phyloP scores from a whole-genome alignment of 2,888 invertebrate species.

The Volucella inanis region DNA sequence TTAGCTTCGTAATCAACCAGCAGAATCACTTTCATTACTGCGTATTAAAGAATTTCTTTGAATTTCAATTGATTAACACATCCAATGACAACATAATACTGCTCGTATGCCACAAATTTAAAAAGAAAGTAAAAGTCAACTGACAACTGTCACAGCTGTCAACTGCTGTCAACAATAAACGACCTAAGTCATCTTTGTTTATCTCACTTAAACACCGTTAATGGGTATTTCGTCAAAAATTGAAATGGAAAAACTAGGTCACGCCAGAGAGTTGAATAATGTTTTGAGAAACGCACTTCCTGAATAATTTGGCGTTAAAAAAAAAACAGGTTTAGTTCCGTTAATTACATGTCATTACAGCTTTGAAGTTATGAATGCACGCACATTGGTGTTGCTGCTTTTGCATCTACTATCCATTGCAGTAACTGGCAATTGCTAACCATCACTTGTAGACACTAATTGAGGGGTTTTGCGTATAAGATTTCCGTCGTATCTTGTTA shows the following conservation, averaged over 20 bases:
- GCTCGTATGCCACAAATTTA: no score
- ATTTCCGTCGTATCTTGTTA: background rate
- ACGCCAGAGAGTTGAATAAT: conserved; percentile 19
- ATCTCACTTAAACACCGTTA: no score
- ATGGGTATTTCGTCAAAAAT: no score
- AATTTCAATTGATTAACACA: conserved; percentile 35
- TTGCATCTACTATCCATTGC: background rate
- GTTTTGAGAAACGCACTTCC: conserved; percentile 46
- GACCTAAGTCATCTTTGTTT: background rate
- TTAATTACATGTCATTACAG: conserved; percentile 43
- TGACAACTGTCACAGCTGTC: no score
- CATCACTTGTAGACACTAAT: conserved; percentile 25
- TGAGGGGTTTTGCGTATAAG: conserved; percentile 16
- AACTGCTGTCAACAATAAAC: no score
- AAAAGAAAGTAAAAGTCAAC: conserved; percentile 40
- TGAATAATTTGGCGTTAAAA: conserved; percentile 32
- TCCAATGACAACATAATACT: background rate
- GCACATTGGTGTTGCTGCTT: conserved; percentile 10
- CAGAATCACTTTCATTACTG: conserved; percentile 36
- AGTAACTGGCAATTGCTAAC: conserved; percentile 22
- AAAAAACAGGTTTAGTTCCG: conserved; percentile 6
- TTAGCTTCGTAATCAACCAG: background rate
- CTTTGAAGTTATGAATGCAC: conserved; percentile 19
- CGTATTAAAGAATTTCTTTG: conserved; percentile 50
- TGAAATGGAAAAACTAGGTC: conserved; percentile 16